These are phyloP conservation scores for Ceyx melanurus DNA, from an alignment of 2,113 vertebrate genomes.

Conservation along the genomic window DNA sequence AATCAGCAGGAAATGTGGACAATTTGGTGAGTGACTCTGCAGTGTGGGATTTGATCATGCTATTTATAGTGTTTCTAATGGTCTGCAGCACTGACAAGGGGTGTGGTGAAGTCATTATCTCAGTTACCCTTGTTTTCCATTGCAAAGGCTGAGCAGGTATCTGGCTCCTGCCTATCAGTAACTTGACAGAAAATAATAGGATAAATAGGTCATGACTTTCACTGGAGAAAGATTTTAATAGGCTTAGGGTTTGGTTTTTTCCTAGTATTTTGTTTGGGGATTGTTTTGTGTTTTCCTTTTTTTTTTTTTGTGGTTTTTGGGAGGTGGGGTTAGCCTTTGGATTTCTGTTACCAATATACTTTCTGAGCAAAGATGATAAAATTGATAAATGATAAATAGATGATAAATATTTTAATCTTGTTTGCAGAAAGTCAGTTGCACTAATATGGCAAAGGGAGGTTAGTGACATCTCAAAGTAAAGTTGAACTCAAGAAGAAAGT, in stretches of 20 bases:
- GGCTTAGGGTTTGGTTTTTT: not conserved
- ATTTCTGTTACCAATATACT: not conserved
- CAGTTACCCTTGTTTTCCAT: not conserved
- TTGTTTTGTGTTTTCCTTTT: too few relatives aligned
- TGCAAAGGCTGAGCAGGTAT: not conserved
- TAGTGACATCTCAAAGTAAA: not conserved
- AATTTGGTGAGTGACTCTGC: slow-evolving; percentile 48
- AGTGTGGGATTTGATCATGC: slow-evolving; percentile 36
- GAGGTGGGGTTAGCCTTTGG: not conserved
- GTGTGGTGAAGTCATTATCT: not conserved
- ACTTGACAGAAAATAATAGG: not conserved
- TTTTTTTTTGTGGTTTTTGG: too few relatives aligned
- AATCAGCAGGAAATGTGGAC: slow-evolving; percentile 44
- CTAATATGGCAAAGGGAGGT: not conserved
- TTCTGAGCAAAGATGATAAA: not conserved
- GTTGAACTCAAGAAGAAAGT: not conserved
- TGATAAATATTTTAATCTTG: not conserved
- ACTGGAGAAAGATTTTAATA: not conserved
- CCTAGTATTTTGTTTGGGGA: too few relatives aligned
- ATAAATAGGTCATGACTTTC: not conserved
- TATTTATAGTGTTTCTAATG: slow-evolving; percentile 54
- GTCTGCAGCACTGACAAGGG: slow-evolving; percentile 23
- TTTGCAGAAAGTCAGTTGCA: not conserved
- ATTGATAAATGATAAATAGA: too few relatives aligned
- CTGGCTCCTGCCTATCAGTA: not conserved